A percentile compares a stretch with the other conserved stretches of the same genome.
Conservation (phyloP, 2,113 vertebrate genomes). For the Lophius piscatorius region DNA sequence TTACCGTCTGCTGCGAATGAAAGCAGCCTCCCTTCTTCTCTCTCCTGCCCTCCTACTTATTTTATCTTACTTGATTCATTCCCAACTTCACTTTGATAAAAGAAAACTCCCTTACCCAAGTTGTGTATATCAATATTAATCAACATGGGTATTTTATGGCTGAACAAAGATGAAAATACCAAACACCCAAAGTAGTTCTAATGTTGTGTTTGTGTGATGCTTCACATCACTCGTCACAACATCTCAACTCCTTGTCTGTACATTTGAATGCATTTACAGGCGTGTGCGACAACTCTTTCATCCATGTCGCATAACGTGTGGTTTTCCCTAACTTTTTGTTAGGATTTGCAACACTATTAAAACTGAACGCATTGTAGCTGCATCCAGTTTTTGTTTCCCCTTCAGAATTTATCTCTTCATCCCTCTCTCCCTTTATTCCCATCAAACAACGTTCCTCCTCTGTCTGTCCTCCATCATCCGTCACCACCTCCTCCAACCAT, state of each 20-base stretch:
- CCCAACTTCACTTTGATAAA: constrained; percentile 48
- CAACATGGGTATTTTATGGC: constrained; percentile 10
- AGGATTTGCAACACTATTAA: constrained; percentile 21
- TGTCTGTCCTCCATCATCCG: constrained; percentile 70
- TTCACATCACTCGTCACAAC: constrained; percentile 5
- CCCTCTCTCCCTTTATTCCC: constrained; percentile 24
- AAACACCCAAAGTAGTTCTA: not conserved
- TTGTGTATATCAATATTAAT: constrained; percentile 11
- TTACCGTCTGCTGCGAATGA: constrained; percentile 12
- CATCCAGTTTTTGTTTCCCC: constrained; percentile 19
- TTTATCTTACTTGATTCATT: constrained; percentile 55
- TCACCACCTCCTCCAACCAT: constrained; percentile 66
- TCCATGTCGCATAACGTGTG: constrained; percentile 28
- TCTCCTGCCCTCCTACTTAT: constrained; percentile 23
- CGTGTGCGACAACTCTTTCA: constrained; percentile 20
- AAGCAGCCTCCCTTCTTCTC: constrained; percentile 37
- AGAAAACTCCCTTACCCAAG: constrained; percentile 29
- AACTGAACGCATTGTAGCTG: constrained; percentile 28
- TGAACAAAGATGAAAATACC: constrained; percentile 8
- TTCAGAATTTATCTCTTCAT: constrained; percentile 40
- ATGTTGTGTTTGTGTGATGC: constrained; percentile 4
- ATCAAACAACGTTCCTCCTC: constrained; percentile 66
- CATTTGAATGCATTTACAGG: constrained; percentile 27
- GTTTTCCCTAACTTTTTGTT: constrained; percentile 27
- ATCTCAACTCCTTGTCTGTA: not conserved